Conservation (phyloP, 2,113 vertebrate species). For the Clarias batrachus region DNA sequence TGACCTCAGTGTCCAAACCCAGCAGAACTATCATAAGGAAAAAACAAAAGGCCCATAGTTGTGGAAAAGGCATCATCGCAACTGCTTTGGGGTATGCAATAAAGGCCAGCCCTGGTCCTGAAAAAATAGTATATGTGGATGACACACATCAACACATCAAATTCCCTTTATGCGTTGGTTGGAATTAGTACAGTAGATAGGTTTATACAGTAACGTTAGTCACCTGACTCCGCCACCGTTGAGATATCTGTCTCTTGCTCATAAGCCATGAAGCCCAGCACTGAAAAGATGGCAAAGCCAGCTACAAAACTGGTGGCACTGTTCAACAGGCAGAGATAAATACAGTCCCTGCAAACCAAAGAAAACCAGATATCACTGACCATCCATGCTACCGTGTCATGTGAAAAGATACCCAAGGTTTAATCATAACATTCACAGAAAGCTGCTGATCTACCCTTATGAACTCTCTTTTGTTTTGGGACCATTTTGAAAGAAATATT, state of each 20-base stretch:
- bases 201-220: not conserved
- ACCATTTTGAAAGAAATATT: not conserved
- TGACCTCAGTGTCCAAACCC: constrained; percentile 75
- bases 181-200: not conserved
- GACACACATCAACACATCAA: not conserved
- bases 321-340: constrained; percentile 89
- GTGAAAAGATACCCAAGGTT: not conserved
- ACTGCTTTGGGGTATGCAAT: constrained; percentile 77
- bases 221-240: constrained; percentile 84
- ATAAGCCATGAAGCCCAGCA: constrained; percentile 84
- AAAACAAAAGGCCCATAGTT: constrained; percentile 75
- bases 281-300: constrained; percentile 91
- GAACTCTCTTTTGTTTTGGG: not conserved
- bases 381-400: constrained; percentile 63
- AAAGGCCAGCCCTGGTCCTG: constrained; percentile 77
- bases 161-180: not conserved
- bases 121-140: not conserved
- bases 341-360: constrained; percentile 80
- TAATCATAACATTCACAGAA: not conserved
- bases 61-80: constrained; percentile 78
- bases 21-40: constrained; percentile 77
- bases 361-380: constrained; percentile 53
- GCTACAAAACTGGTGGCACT: constrained; percentile 89
- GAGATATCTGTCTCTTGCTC: constrained; percentile 83
- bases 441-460: not conserved